Percentiles rank a stretch among this genome's conserved stretches.
phyloP scores from a whole-genome alignment of 2,797 vertebrate species.

The Limosa lapponica region DNA sequence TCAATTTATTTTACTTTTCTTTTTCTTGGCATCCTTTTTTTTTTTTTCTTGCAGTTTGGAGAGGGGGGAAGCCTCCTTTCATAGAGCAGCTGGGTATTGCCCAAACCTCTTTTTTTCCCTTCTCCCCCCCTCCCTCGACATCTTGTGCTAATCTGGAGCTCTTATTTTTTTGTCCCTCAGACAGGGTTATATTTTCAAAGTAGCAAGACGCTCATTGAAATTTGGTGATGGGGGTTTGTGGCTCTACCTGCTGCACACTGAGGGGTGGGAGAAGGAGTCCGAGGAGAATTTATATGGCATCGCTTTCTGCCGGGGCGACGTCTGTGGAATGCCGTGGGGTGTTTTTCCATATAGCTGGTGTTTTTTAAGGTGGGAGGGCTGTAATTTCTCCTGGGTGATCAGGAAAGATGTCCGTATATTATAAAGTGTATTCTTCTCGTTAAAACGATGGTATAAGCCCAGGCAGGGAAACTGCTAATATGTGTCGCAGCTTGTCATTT shows the following conservation, averaged over 20 bases:
- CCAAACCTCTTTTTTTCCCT: not conserved
- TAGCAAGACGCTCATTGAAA: not conserved
- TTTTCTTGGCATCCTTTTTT: conserved; percentile 57
- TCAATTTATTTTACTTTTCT: conserved; percentile 68
- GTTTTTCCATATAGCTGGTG: not conserved
- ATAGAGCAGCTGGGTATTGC: not conserved
- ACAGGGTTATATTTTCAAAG: not conserved
- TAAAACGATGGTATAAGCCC: conserved; percentile 58
- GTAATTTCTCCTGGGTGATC: conserved; percentile 14
- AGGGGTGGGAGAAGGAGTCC: not conserved
- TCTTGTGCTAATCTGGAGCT: not conserved
- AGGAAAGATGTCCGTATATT: conserved; percentile 13
- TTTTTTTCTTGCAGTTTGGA: conserved; percentile 15
- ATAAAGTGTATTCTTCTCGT: conserved; percentile 63
- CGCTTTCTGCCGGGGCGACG: not conserved
- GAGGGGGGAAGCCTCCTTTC: not conserved
- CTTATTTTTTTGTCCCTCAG: not conserved
- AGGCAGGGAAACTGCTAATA: conserved; percentile 71
- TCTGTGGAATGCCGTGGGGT: not conserved
- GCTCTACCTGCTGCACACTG: not conserved
- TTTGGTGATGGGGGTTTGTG: not conserved
- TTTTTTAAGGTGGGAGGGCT: conserved; percentile 6
- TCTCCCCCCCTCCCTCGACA: not conserved
- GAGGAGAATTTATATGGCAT: not conserved
- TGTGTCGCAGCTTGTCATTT: conserved; percentile 73